Base-by-base conservation (phyloP, 2,797 vertebrate genomes). In the Trachops cirrhosus region DNA sequence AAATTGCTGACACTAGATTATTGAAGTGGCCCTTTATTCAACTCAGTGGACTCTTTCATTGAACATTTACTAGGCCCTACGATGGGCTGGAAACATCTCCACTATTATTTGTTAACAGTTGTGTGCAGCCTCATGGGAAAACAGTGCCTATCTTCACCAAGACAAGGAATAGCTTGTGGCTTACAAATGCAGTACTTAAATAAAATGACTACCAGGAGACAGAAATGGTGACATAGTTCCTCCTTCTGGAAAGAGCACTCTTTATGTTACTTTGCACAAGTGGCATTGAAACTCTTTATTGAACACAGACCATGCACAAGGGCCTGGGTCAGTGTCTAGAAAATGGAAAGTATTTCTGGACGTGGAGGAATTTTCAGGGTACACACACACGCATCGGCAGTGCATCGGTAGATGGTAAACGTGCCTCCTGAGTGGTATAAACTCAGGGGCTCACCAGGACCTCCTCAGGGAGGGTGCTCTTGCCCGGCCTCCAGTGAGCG, bases 341-440 rank as follows among this genome's bases (percentile, higher is more conserved):
- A 15, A 50, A 75, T 48, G 21, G n/a, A 54, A 11, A 44, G 11
- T 46, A 29, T 29, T 84, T 70, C 67, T 29, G 73, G 26, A 24
- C 5, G 21, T 26, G 19, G 34, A 44, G 48, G 19, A 32, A 9
- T 34, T 52, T 86, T 9, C 26, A 12, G 44, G 67, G 9, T 22
- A 11, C 9, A 21, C 37, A 21, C 37, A 18, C 4, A 9, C 0
- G 19, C 54, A 57, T 12, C 67, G 26, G 0, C 19, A 37, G 1
- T 6, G 26, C 19, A 24, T 18, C 32, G 21, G 37, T 15, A 48
- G 34, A 26, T 5, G n/a, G 7, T 6, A 37, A 73, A 9, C 12
- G 6, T 0, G 0, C 9, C 26, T 54, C 5, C 0, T 2, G 29
- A 73, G 8, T 48, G 22, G 21, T 12, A 3, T 37, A 10, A 29